Evolutionary conservation across 1,140 invertebrate species (phyloP).

Genomic region (Bombus picipes): DNA sequence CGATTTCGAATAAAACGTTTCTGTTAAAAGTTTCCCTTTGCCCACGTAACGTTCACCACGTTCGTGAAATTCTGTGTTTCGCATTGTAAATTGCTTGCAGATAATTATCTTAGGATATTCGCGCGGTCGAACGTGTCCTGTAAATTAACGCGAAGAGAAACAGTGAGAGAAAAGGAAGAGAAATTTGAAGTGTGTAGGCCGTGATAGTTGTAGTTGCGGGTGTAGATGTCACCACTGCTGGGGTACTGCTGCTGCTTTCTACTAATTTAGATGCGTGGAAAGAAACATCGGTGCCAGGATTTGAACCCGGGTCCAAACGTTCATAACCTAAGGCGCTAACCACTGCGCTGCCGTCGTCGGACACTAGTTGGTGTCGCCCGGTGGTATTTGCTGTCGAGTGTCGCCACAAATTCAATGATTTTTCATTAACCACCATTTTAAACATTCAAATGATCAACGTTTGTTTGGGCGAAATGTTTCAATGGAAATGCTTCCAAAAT

Average conservation of each 20-base stretch:
- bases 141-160: neutral
- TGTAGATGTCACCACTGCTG: no score
- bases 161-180: neutral
- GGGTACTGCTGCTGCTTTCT: no score
- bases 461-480: neutral
- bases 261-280: no score
- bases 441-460: neutral
- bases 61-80: conserved; percentile 5
- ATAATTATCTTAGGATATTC: neutral
- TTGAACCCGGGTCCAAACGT: no score
- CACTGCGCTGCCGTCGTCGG: no score
- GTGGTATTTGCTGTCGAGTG: no score
- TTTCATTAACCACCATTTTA: neutral
- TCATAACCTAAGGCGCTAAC: no score
- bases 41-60: no score
- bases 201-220: no score
- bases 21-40: neutral
- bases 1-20: neutral
- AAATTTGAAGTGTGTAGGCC: neutral
- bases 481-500: no score
- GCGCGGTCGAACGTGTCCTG: neutral
- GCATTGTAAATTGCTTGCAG: neutral
- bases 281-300: no score
- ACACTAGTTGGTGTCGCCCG: no score
- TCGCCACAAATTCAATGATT: neutral